Evolutionary conservation across 2,113 vertebrate species (phyloP).

Genomic region (Hemibagrus wyckioides): DNA sequence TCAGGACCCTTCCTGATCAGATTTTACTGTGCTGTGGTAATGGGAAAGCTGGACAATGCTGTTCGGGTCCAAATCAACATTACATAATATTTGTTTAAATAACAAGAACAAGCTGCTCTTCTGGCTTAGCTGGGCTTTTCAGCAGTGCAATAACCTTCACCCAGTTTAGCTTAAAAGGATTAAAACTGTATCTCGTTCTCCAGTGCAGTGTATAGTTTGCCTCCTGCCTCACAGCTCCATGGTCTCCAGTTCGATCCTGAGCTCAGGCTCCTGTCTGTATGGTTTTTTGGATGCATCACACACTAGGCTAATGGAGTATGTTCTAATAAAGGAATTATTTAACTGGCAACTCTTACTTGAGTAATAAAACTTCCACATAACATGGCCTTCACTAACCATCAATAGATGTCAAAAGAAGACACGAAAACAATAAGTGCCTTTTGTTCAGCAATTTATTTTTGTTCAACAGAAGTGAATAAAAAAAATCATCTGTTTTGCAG

Average conservation of each 20-base stretch:
- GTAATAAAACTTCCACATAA: background rate
- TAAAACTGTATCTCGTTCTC: background rate
- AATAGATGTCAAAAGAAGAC: background rate
- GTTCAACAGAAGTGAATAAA: background rate
- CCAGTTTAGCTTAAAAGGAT: background rate
- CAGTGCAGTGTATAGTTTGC: background rate
- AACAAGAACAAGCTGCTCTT: background rate
- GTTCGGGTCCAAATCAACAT: background rate
- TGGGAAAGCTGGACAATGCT: background rate
- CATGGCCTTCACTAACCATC: background rate
- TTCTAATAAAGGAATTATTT: background rate
- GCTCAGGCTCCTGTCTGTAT: background rate
- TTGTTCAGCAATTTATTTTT: slow-evolving; percentile 8
- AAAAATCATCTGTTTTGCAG: background rate
- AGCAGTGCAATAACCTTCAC: background rate
- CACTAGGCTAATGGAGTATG: background rate
- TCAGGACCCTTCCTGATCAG: background rate
- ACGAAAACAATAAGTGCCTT: background rate
- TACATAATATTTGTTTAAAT: background rate
- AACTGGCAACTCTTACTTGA: background rate
- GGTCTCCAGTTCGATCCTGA: background rate
- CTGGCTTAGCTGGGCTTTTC: background rate
- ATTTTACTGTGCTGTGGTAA: background rate
- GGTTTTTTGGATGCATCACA: background rate
- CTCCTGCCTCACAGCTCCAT: background rate